A percentile compares a stretch with the other conserved stretches of the same genome.
These are phyloP conservation scores for Hesperia comma DNA, from an alignment of 2,888 invertebrate genomes.

Conservation along the genomic window DNA sequence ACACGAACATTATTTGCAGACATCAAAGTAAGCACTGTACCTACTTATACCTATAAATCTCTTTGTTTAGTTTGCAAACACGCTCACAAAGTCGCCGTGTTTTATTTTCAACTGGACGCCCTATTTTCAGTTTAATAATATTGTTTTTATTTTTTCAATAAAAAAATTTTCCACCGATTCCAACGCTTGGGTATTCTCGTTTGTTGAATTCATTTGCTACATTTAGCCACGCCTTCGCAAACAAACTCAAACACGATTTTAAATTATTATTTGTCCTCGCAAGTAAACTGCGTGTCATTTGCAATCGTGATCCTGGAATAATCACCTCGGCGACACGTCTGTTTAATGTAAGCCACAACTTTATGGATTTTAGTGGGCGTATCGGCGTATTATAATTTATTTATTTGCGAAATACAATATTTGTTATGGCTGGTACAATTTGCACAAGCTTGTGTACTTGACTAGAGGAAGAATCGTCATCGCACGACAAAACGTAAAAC, in stretches of 20 bases:
- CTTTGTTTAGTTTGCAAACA: no score
- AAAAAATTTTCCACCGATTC: no score
- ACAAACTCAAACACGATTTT: conserved; percentile 22
- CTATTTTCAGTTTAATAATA: no score
- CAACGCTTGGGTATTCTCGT: not conserved
- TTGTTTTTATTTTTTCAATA: no score
- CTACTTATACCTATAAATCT: no score
- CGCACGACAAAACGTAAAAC: no score
- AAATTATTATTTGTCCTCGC: conserved; percentile 19
- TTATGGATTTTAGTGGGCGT: conserved; percentile 20
- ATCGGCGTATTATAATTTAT: conserved; percentile 24
- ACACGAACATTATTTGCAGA: no score
- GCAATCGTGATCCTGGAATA: conserved; percentile 31
- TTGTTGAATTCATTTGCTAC: conserved; percentile 1
- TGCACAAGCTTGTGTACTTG: not conserved
- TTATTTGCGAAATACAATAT: conserved; percentile 23
- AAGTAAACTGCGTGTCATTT: conserved; percentile 24
- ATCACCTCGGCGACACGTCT: conserved; percentile 26
- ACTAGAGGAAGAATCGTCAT: not conserved
- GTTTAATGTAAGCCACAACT: conserved; percentile 1
- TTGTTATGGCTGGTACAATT: not conserved
- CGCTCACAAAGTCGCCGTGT: no score
- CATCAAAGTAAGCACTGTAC: no score
- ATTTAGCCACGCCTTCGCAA: conserved; percentile 32
- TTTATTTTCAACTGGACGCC: no score